Evolutionary conservation across 2,113 vertebrate species (phyloP).

Genomic region (Marmota monax): DNA sequence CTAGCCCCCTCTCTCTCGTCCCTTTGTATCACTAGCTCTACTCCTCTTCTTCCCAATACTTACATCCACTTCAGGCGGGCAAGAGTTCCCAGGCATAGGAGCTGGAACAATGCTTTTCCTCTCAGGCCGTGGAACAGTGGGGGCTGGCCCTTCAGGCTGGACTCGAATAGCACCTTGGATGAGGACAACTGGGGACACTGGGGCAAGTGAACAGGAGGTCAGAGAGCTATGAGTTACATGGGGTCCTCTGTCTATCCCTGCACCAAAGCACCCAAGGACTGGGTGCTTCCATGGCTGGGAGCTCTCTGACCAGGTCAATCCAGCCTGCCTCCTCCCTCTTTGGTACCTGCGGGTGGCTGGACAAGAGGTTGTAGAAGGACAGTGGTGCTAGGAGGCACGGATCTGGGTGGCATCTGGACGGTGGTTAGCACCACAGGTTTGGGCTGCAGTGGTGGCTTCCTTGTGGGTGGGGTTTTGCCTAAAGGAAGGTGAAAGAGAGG

Average conservation of each 20-base stretch:
- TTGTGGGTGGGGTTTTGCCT: constrained; percentile 85
- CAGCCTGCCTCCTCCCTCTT: background rate
- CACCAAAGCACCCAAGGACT: background rate
- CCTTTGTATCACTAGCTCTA: background rate
- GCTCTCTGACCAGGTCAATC: background rate
- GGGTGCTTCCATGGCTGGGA: background rate
- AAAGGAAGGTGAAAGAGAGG: background rate
- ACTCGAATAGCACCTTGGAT: constrained; percentile 91
- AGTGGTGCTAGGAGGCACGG: constrained; percentile 84
- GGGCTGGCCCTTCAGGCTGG: constrained; percentile 86
- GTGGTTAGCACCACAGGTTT: constrained; percentile 88
- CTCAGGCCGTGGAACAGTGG: constrained; percentile 76
- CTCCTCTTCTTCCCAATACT: constrained; percentile 63
- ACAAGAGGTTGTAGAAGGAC: constrained; percentile 90
- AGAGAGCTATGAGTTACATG: background rate
- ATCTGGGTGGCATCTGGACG: constrained; percentile 82
- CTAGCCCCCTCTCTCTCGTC: background rate
- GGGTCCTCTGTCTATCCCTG: background rate
- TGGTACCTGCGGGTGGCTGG: constrained; percentile 77
- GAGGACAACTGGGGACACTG: constrained; percentile 87
- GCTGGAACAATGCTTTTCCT: constrained; percentile 91
- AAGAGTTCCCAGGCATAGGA: constrained; percentile 84
- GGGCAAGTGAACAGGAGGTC: background rate
- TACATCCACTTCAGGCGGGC: constrained; percentile 89
- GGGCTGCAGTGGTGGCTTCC: constrained; percentile 92